These are phyloP conservation scores for Marasmarcha lunaedactyla DNA, from an alignment of 2,888 invertebrate genomes.

Conservation along the genomic window DNA sequence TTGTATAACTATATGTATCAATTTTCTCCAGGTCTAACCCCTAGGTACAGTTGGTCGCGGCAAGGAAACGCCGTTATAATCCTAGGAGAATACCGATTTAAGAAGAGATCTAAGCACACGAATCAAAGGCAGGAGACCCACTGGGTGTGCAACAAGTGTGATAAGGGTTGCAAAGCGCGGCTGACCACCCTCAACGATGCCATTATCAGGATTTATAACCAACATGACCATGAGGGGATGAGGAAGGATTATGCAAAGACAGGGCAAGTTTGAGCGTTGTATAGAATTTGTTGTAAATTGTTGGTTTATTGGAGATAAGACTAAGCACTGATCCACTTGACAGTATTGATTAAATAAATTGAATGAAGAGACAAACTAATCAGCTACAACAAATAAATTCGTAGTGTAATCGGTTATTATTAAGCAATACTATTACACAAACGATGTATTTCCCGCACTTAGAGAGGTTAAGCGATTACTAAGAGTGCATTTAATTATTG, in stretches of 20 bases:
- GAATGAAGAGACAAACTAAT: too few species aligned
- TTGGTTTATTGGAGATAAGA: neutral
- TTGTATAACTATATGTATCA: too few species aligned
- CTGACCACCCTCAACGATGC: constrained; percentile 50
- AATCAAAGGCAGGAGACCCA: constrained; percentile 50
- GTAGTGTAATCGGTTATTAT: too few species aligned
- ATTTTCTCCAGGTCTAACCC: constrained; percentile 29
- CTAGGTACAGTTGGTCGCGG: constrained; percentile 54
- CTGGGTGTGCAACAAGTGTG: constrained; percentile 58
- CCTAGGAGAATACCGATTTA: constrained; percentile 53
- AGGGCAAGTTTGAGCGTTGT: neutral
- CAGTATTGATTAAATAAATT: too few species aligned
- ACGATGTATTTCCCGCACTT: too few species aligned
- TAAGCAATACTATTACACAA: too few species aligned
- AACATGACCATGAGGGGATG: constrained; percentile 39
- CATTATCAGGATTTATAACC: constrained; percentile 45
- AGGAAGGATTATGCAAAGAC: constrained; percentile 19
- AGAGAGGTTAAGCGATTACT: too few species aligned
- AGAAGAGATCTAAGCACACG: constrained; percentile 45
- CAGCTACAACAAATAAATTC: too few species aligned
- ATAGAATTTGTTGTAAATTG: neutral
- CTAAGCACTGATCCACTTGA: too few species aligned
- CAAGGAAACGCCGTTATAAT: constrained; percentile 56
- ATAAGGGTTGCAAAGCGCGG: constrained; percentile 56
- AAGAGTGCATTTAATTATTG: too few species aligned